Evolutionary conservation across 35 echinoderm and acorn worm genomes (phyloP).

Genomic region (Holothuria glaberrima): DNA sequence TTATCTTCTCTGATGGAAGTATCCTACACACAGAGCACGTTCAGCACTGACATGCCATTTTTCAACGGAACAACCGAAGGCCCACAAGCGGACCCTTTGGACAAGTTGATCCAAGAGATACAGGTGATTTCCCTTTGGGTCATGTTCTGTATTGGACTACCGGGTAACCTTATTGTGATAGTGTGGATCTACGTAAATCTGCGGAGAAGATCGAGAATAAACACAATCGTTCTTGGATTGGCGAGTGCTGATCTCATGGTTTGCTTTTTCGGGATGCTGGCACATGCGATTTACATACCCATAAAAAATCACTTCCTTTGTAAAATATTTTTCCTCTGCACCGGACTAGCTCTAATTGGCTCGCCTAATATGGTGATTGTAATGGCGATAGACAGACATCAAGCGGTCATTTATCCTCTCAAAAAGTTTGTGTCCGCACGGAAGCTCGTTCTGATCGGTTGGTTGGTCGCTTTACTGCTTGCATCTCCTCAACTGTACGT

Average conservation of each 20-base stretch:
- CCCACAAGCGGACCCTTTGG: too few relatives aligned
- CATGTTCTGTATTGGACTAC: constrained; percentile 72
- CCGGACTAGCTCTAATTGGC: constrained; percentile 70
- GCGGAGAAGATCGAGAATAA: constrained; percentile 74
- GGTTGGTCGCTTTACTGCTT: constrained; percentile 63
- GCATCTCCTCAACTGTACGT: constrained; percentile 79
- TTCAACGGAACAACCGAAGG: too few relatives aligned
- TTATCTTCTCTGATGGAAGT: too few relatives aligned
- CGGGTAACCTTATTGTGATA: constrained; percentile 81
- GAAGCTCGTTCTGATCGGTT: constrained; percentile 75
- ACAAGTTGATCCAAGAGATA: constrained; percentile 2
- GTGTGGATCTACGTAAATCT: constrained; percentile 82
- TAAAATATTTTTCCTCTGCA: constrained; percentile 78
- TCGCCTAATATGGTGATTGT: constrained; percentile 83
- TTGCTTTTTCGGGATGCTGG: constrained; percentile 80
- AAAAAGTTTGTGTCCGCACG: constrained; percentile 78
- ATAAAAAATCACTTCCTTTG: constrained; percentile 63
- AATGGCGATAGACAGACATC: constrained; percentile 85
- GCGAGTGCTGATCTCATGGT: constrained; percentile 86
- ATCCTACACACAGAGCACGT: too few relatives aligned
- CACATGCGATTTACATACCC: constrained; percentile 52
- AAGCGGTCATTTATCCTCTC: constrained; percentile 80
- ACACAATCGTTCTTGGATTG: constrained; percentile 81
- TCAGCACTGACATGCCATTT: too few relatives aligned
- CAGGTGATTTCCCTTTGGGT: constrained; percentile 66